Conservation (phyloP, 2,888 invertebrate genomes). For the Drosophila merina region DNA sequence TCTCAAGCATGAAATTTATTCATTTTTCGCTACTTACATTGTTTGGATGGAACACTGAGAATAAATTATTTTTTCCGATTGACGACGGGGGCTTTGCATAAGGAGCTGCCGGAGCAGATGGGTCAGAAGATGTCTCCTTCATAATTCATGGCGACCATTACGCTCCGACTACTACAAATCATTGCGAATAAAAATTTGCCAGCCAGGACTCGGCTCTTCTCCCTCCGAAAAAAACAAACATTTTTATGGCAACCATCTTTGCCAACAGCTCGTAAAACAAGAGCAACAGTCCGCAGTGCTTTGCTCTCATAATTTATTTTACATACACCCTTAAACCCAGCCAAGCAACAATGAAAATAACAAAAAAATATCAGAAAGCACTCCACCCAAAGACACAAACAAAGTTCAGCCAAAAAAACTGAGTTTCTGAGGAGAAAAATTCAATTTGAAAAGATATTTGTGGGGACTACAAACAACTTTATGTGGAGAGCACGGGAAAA, state of each 20-base stretch:
- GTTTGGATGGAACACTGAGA: constrained; percentile 7
- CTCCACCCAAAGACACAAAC: constrained; percentile 9
- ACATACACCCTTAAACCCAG: constrained; percentile 36
- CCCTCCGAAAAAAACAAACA: background rate
- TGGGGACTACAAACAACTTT: constrained; percentile 1
- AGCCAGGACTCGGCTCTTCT: background rate
- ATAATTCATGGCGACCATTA: constrained; percentile 39
- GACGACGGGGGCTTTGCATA: constrained; percentile 8
- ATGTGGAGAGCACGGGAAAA: background rate
- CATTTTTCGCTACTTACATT: constrained; percentile 1
- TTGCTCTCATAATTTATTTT: constrained; percentile 53
- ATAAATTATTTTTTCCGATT: constrained; percentile 18
- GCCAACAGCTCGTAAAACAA: constrained; percentile 44
- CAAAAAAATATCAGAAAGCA: constrained; percentile 2
- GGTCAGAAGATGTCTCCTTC: constrained; percentile 18
- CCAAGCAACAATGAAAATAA: constrained; percentile 14
- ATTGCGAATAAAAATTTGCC: constrained; percentile 28
- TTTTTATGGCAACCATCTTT: constrained; percentile 42
- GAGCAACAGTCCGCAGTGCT: constrained; percentile 40
- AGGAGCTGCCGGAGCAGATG: constrained; percentile 14
- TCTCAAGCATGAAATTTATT: constrained; percentile 5
- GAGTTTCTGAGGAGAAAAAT: constrained; percentile 29
- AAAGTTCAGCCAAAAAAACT: background rate
- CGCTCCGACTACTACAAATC: constrained; percentile 37
- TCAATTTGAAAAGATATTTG: constrained; percentile 29